phyloP scores from a whole-genome alignment of 2,113 vertebrate genomes.

The Illadopsis cleaveri region DNA sequence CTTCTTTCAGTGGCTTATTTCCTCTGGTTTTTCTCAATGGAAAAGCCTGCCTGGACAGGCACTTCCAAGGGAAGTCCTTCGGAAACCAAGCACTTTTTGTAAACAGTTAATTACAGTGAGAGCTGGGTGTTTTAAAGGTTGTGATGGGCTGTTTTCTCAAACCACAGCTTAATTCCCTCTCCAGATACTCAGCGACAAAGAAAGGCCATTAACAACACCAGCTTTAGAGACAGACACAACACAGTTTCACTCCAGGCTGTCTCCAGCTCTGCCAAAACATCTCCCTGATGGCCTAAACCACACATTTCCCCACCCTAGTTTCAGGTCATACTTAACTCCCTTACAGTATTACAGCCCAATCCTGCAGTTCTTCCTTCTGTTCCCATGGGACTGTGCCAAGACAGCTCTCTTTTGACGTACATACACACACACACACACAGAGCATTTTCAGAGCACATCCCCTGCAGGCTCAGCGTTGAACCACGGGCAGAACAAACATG shows the following conservation, averaged over 20 bases:
- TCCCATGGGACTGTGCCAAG: background rate
- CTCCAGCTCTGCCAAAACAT: background rate
- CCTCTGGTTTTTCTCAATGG: background rate
- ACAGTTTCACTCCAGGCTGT: background rate
- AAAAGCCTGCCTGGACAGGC: background rate
- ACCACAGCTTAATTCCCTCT: background rate
- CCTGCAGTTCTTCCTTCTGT: background rate
- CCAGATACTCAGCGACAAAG: background rate
- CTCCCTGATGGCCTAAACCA: background rate
- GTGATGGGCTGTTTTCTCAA: background rate
- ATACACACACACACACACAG: background rate
- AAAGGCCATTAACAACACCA: background rate
- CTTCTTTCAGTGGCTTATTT: background rate
- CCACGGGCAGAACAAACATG: background rate
- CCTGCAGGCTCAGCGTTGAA: background rate
- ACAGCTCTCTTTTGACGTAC: background rate
- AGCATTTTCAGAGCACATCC: background rate
- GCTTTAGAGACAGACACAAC: background rate
- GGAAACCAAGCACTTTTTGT: background rate
- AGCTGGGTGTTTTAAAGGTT: background rate
- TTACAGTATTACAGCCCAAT: background rate
- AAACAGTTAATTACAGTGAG: background rate
- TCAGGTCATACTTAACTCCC: background rate
- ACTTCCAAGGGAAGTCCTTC: background rate
- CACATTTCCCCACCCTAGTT: background rate